phyloP scores from a whole-genome alignment of 2,888 invertebrate genomes.

The Coleophora flavipennella region DNA sequence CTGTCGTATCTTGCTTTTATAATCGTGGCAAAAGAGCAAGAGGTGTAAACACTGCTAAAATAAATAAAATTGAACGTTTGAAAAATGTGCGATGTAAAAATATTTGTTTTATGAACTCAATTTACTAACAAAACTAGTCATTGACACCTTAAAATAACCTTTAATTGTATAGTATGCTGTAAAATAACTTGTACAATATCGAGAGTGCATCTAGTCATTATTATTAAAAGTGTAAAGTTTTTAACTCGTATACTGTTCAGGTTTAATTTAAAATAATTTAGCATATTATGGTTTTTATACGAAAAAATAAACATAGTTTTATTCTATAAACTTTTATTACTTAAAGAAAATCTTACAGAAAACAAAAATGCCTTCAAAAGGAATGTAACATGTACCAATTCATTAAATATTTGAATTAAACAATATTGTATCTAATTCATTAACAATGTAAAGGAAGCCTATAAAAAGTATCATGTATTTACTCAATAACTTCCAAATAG shows the following conservation, averaged over 20 bases:
- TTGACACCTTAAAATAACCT: constrained; percentile 38
- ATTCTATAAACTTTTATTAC: constrained; percentile 54
- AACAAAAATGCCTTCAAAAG: constrained; percentile 40
- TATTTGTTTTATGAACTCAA: not conserved
- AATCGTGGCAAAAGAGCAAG: not conserved
- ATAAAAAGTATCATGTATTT: too few species aligned
- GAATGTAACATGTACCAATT: constrained; percentile 50
- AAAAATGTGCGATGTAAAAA: not conserved
- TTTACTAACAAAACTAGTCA: constrained; percentile 38
- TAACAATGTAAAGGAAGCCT: too few species aligned
- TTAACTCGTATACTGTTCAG: constrained; percentile 38
- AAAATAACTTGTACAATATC: constrained; percentile 20
- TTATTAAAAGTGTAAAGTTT: constrained; percentile 36
- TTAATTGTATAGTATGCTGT: constrained; percentile 1
- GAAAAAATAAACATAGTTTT: constrained; percentile 30
- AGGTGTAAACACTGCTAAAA: too few species aligned
- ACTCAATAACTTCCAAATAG: too few species aligned
- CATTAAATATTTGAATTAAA: constrained; percentile 54
- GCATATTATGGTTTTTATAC: constrained; percentile 25
- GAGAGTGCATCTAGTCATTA: constrained; percentile 64
- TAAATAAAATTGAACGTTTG: too few species aligned
- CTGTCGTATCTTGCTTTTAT: constrained; percentile 22
- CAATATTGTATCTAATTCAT: constrained; percentile 28
- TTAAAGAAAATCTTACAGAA: constrained; percentile 26
- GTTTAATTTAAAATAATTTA: constrained; percentile 24